A percentile compares a stretch with the other conserved stretches of the same genome.
phyloP scores from a whole-genome alignment of 2,797 vertebrate species.

The Gymnoscopelus microlampas region DNA sequence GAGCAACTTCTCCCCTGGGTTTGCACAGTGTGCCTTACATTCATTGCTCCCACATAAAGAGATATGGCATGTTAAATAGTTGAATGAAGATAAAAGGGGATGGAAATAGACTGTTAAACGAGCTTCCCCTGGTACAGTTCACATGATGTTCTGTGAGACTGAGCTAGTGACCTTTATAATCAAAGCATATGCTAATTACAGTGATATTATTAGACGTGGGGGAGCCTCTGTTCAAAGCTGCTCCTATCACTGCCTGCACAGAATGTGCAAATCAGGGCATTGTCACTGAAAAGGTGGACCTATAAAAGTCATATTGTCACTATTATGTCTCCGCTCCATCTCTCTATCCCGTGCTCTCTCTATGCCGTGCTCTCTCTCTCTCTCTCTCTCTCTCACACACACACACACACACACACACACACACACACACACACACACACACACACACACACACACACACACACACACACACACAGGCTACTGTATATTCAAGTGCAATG shows the following conservation, averaged over 20 bases:
- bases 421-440: neutral
- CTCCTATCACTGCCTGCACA: conserved; percentile 56
- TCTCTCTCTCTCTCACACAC: neutral
- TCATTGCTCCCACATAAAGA: conserved; percentile 41
- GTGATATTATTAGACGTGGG: conserved; percentile 68
- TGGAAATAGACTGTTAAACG: conserved; percentile 71
- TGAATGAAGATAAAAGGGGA: conserved; percentile 68
- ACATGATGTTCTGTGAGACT: conserved; percentile 63
- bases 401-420: neutral
- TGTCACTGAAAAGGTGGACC: conserved; percentile 56
- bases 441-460: conserved; percentile 3
- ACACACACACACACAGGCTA: conserved; percentile 10
- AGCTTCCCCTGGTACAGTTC: conserved; percentile 61
- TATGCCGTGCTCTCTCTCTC: neutral
- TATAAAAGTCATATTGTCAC: conserved; percentile 67
- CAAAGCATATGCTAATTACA: conserved; percentile 78
- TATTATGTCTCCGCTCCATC: conserved; percentile 33
- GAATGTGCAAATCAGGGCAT: conserved; percentile 60
- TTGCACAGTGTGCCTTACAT: conserved; percentile 35
- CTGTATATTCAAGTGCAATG: conserved; percentile 10
- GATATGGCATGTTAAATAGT: conserved; percentile 52
- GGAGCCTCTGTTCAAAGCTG: conserved; percentile 63
- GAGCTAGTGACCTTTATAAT: conserved; percentile 78
- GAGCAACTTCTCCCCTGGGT: conserved; percentile 31
- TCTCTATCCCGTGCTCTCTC: conserved; percentile 14